Evolutionary conservation across 2,888 invertebrate genomes (phyloP).

Genomic region (Latrodectus elegans): DNA sequence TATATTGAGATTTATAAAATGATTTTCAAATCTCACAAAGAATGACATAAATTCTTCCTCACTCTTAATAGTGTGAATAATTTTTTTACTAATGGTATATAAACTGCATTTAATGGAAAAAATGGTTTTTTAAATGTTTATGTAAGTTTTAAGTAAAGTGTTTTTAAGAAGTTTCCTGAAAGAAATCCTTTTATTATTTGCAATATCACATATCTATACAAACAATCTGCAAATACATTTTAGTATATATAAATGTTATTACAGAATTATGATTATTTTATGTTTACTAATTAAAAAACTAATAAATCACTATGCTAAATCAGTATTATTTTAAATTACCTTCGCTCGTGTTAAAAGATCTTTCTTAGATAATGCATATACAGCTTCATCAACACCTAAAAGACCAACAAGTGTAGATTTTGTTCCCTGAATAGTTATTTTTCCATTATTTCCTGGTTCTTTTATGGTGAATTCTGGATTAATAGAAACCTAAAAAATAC

Average conservation of each 20-base stretch:
- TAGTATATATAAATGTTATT: neutral
- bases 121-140: too few relatives aligned
- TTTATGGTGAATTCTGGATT: slow-evolving; percentile 21
- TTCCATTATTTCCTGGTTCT: slow-evolving; percentile 67
- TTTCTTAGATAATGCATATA: slow-evolving; percentile 69
- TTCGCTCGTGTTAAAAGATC: slow-evolving; percentile 63
- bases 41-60: too few relatives aligned
- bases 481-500: slow-evolving; percentile 27
- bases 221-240: neutral
- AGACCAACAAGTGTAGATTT: slow-evolving; percentile 68
- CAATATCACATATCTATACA: too few relatives aligned
- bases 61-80: too few relatives aligned
- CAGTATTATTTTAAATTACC: slow-evolving; percentile 24
- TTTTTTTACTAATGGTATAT: too few relatives aligned
- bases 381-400: slow-evolving; percentile 71
- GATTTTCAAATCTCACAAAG: too few relatives aligned
- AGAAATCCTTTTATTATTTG: too few relatives aligned
- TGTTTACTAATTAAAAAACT: neutral
- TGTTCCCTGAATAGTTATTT: slow-evolving; percentile 49
- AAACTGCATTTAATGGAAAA: too few relatives aligned
- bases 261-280: neutral
- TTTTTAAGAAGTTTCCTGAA: too few relatives aligned
- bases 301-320: neutral
- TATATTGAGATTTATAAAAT: too few relatives aligned
- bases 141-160: too few relatives aligned